These are phyloP conservation scores for Schizaphis graminum DNA, from an alignment of 2,888 invertebrate genomes.

Conservation along the genomic window DNA sequence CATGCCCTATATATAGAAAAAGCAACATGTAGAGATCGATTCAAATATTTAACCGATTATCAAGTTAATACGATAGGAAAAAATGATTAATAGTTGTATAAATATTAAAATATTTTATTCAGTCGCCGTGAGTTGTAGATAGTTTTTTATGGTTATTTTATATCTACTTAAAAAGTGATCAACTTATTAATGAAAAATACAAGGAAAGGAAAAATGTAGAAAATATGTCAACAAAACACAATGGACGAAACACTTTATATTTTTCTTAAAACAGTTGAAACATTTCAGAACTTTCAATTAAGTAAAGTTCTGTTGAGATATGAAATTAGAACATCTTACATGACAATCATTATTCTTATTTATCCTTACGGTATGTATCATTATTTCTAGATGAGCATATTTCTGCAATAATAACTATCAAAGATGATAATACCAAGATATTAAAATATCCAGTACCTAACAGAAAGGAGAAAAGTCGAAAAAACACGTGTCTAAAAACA, in stretches of 20 bases:
- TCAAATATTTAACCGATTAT: background rate
- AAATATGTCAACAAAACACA: conserved; percentile 1
- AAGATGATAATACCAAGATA: background rate
- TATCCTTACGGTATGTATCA: background rate
- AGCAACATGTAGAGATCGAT: background rate
- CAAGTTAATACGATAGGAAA: background rate
- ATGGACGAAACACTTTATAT: background rate
- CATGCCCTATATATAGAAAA: background rate
- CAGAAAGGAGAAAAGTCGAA: background rate
- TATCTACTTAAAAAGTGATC: background rate
- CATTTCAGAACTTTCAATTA: background rate
- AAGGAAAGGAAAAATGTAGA: background rate
- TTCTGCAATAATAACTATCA: background rate
- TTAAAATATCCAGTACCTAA: background rate
- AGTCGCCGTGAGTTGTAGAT: background rate
- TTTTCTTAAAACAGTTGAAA: background rate
- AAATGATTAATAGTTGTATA: background rate
- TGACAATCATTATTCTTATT: background rate
- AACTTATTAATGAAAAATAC: background rate
- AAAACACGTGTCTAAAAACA: background rate
- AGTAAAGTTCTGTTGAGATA: background rate
- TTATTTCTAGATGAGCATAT: background rate
- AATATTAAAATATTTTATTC: background rate
- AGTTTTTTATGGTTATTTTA: background rate
- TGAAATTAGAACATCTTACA: background rate